Conservation (phyloP, 2,113 vertebrate species). For the Lathamus discolor region DNA sequence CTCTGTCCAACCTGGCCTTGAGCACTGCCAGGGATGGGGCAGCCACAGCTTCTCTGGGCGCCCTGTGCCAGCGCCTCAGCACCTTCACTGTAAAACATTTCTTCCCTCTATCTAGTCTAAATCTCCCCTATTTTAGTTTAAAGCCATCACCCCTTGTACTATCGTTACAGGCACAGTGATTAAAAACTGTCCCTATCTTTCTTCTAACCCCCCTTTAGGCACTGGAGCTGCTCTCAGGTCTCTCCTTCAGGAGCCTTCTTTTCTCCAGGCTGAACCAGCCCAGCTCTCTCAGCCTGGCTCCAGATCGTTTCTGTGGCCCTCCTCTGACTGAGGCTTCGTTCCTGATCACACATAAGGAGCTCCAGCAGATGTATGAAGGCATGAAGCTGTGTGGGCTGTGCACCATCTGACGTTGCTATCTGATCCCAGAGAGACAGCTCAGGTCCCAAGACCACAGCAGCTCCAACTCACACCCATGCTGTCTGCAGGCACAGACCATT, state of each 20-base stretch:
- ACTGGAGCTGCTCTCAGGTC: fast-evolving
- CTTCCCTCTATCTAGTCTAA: too few relatives aligned
- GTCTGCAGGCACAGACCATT: background rate
- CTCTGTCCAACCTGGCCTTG: background rate
- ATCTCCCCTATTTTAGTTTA: too few relatives aligned
- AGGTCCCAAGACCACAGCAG: background rate
- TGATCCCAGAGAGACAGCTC: background rate
- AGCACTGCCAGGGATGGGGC: background rate
- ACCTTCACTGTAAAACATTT: too few relatives aligned
- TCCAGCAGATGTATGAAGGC: background rate
- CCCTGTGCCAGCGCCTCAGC: too few relatives aligned
- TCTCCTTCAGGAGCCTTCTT: background rate
- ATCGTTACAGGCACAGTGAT: too few relatives aligned
- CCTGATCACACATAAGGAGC: background rate
- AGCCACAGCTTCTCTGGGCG: too few relatives aligned
- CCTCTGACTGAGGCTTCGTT: background rate
- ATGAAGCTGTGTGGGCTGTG: background rate
- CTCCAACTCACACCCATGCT: fast-evolving
- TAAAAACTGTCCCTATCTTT: too few relatives aligned
- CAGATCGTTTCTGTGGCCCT: background rate
- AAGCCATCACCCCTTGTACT: too few relatives aligned
- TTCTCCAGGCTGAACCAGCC: background rate
- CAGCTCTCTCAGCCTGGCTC: background rate
- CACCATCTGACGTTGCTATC: fast-evolving
- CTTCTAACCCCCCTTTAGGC: too few relatives aligned